Evolutionary conservation across 2,888 invertebrate species (phyloP).

Genomic region (Embidobia sp.): DNA sequence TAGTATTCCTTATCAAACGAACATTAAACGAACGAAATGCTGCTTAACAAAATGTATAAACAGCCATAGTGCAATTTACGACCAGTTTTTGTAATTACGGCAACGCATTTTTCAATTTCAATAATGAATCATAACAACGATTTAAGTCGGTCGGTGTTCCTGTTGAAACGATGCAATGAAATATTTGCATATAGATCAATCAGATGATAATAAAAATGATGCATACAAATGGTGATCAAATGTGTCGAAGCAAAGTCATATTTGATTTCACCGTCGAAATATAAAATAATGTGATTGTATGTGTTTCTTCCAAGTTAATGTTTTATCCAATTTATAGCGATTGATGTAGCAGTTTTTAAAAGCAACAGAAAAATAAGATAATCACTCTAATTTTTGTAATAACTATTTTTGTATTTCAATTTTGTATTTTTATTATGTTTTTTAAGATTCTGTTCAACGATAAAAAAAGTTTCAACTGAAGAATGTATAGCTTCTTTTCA

Average conservation of each 20-base stretch:
- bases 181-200: slow-evolving; percentile 6
- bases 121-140: background rate
- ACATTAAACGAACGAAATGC: slow-evolving; percentile 11
- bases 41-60: slow-evolving; percentile 13
- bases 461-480: too few species aligned
- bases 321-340: too few species aligned
- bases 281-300: too few species aligned
- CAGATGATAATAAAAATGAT: slow-evolving; percentile 1
- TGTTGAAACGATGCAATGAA: background rate
- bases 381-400: too few species aligned
- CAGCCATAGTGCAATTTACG: slow-evolving; percentile 1
- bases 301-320: background rate
- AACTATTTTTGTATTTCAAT: too few species aligned
- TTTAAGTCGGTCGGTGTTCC: slow-evolving; percentile 6
- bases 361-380: too few species aligned
- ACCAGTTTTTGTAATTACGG: background rate
- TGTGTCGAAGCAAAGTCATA: background rate
- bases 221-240: background rate
- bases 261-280: too few species aligned
- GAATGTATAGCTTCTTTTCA: too few species aligned
- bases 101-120: background rate
- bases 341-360: too few species aligned
- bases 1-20: slow-evolving; percentile 24
- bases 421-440: too few species aligned
- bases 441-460: too few species aligned